A percentile compares a stretch with the other conserved stretches of the same genome.
Conservation (phyloP, 2,113 vertebrate genomes). For the Oncorhynchus keta region DNA sequence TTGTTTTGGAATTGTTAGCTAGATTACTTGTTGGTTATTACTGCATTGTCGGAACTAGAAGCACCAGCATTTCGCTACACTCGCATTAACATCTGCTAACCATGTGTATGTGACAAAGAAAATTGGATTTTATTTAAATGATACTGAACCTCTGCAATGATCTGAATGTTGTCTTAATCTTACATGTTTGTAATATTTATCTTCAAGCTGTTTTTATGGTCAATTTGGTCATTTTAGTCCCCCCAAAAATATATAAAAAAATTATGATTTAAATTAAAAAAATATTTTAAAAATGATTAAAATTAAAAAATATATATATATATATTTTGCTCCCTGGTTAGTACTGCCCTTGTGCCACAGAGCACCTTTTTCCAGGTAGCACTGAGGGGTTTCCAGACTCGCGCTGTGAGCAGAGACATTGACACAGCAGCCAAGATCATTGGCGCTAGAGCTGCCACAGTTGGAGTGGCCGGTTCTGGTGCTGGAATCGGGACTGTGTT, state of each 20-base stretch:
- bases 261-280: neutral
- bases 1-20: too few relatives aligned
- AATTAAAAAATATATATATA: too few relatives aligned
- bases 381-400: slow-evolving; percentile 91
- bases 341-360: slow-evolving; percentile 76
- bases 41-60: too few relatives aligned
- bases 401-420: slow-evolving; percentile 91
- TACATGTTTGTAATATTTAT: neutral
- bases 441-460: slow-evolving; percentile 96
- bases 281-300: too few relatives aligned
- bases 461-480: slow-evolving; percentile 97
- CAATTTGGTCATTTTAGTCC: neutral
- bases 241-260: too few relatives aligned
- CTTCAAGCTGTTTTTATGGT: neutral
- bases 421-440: slow-evolving; percentile 99
- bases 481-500: slow-evolving; percentile 99
- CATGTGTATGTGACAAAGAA: too few relatives aligned
- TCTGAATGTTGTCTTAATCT: neutral
- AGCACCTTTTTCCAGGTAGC: slow-evolving; percentile 76
- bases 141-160: neutral
- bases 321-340: slow-evolving; percentile 68
- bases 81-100: too few relatives aligned
- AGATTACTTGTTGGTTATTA: too few relatives aligned
- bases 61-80: too few relatives aligned
- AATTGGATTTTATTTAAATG: neutral